Percentiles rank a stretch among this genome's conserved stretches.
phyloP scores from a whole-genome alignment of 2,888 invertebrate species.

The Agrochola macilenta region DNA sequence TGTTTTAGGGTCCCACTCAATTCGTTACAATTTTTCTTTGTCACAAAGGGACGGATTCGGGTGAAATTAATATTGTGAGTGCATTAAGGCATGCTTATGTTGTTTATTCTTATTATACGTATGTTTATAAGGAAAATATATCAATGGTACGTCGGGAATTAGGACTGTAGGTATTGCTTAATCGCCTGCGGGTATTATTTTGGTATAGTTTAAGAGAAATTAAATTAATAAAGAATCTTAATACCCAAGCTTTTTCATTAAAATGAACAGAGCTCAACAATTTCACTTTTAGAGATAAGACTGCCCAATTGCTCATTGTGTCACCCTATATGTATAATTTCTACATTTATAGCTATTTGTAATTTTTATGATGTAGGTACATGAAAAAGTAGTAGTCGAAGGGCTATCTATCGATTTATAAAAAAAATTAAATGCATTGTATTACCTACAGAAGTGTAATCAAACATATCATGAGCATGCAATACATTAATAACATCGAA shows the following conservation, averaged over 20 bases:
- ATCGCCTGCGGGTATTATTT: neutral
- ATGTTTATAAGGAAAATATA: conserved; percentile 34
- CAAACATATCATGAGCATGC: too few relatives aligned
- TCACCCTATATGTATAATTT: too few relatives aligned
- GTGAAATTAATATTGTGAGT: conserved; percentile 84
- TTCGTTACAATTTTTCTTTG: conserved; percentile 89
- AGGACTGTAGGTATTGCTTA: neutral
- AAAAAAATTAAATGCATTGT: too few relatives aligned
- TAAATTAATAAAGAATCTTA: neutral
- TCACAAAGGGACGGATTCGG: conserved; percentile 87
- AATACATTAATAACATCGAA: too few relatives aligned
- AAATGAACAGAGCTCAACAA: neutral
- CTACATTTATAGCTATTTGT: too few relatives aligned
- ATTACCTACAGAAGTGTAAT: too few relatives aligned
- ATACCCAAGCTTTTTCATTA: neutral
- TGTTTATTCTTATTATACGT: conserved; percentile 57
- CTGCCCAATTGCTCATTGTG: too few relatives aligned
- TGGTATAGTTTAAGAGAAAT: neutral
- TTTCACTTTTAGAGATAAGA: too few relatives aligned
- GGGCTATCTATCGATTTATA: too few relatives aligned
- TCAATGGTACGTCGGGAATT: conserved; percentile 7
- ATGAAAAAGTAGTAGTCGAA: too few relatives aligned
- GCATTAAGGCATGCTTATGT: conserved; percentile 79
- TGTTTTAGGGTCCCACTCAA: conserved; percentile 80
- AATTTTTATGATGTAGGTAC: too few relatives aligned